Conservation (phyloP, 2,113 vertebrate genomes). For the Jacana jacana region DNA sequence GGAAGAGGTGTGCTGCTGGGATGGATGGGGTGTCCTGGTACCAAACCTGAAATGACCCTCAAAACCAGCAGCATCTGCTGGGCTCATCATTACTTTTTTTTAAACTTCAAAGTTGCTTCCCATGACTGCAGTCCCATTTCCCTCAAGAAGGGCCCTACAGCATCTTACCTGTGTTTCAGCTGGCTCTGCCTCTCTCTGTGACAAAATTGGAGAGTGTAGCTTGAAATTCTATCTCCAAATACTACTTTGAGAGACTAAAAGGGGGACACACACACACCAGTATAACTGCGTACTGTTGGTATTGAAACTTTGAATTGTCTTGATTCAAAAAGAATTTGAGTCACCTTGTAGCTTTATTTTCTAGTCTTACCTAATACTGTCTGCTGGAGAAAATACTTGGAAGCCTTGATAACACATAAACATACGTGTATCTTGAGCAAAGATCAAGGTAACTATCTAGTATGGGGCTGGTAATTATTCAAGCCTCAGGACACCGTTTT, state of each 20-base stretch:
- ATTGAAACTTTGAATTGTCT: background rate
- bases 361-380: background rate
- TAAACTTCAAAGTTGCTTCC: background rate
- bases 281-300: background rate
- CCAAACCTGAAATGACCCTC: background rate
- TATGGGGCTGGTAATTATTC: conserved; percentile 7
- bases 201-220: background rate
- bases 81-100: background rate
- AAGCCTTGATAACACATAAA: background rate
- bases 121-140: background rate
- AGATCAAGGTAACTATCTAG: background rate
- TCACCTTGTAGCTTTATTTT: background rate
- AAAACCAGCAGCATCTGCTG: background rate
- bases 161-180: background rate
- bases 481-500: conserved; percentile 38
- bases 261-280: too few relatives aligned
- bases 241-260: background rate
- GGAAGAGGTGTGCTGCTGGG: background rate
- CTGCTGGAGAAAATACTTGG: background rate
- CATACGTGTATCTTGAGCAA: background rate
- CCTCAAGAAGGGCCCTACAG: background rate
- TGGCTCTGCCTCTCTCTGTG: background rate
- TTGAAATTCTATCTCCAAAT: background rate
- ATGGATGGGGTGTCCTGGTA: background rate
- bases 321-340: background rate